A percentile compares a stretch with the other conserved stretches of the same genome.
These are phyloP conservation scores for Pseudochromis fuscus DNA, from an alignment of 2,797 vertebrate species.

Conservation along the genomic window DNA sequence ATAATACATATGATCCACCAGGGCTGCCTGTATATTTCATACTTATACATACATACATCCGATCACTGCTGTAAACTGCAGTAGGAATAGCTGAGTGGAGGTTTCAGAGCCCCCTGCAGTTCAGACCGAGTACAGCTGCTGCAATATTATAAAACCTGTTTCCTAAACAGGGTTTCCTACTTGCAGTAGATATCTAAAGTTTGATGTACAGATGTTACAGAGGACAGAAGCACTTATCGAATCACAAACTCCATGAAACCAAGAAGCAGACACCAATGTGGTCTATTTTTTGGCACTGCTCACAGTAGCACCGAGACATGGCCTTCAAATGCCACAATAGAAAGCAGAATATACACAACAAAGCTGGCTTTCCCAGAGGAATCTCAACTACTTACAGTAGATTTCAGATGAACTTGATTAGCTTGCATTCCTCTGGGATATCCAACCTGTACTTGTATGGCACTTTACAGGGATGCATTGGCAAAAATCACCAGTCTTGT, in stretches of 20 bases:
- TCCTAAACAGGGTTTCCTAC: slow-evolving; percentile 58
- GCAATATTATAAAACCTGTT: slow-evolving; percentile 62
- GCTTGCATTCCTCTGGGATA: slow-evolving; percentile 48
- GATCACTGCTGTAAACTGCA: slow-evolving; percentile 51
- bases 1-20: slow-evolving; percentile 32
- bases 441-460: slow-evolving; percentile 55
- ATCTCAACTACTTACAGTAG: slow-evolving; percentile 2
- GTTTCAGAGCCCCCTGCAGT: slow-evolving; percentile 58
- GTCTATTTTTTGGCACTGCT: slow-evolving; percentile 67
- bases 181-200: slow-evolving; percentile 46
- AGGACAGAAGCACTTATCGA: slow-evolving; percentile 55
- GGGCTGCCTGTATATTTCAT: slow-evolving; percentile 46
- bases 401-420: slow-evolving; percentile 3
- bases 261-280: slow-evolving; percentile 43
- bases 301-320: slow-evolving; percentile 77
- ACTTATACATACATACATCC: slow-evolving; percentile 49
- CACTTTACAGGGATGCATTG: slow-evolving; percentile 65
- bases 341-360: slow-evolving; percentile 60
- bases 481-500: slow-evolving; percentile 43
- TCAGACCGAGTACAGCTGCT: slow-evolving; percentile 52
- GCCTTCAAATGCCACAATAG: slow-evolving; percentile 69
- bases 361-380: slow-evolving; percentile 53
- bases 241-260: slow-evolving; percentile 57
- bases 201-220: slow-evolving; percentile 58
- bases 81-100: slow-evolving; percentile 48